A percentile compares a stretch with the other conserved stretches of the same genome.
Evolutionary conservation across 2,797 vertebrate species (phyloP).

Genomic region (Enteromius unitaeniatus): DNA sequence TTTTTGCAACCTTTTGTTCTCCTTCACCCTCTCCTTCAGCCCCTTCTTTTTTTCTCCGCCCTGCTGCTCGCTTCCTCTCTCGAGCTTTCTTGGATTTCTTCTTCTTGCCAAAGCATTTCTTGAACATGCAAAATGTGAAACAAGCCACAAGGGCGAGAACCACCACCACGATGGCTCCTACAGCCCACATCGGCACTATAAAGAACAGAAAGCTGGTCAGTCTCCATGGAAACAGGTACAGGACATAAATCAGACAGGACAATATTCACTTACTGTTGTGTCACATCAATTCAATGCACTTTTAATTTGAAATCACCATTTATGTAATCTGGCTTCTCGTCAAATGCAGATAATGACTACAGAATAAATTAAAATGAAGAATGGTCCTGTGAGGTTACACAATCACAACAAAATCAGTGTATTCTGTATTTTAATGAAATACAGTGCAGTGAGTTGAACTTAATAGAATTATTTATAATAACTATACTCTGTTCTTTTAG

Average conservation of each 20-base stretch:
- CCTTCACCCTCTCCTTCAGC: conserved; percentile 83
- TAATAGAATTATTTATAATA: neutral
- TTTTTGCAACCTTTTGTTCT: conserved; percentile 77
- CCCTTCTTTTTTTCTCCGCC: conserved; percentile 72
- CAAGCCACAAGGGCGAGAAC: conserved; percentile 81
- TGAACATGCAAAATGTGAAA: conserved; percentile 85
- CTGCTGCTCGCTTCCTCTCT: conserved; percentile 79
- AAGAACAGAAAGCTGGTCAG: conserved; percentile 33
- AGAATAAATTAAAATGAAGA: conserved; percentile 14
- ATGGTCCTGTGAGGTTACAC: conserved; percentile 7
- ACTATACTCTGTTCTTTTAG: neutral
- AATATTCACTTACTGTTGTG: neutral
- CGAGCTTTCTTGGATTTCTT: conserved; percentile 87
- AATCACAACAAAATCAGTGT: neutral
- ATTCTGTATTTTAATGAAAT: neutral
- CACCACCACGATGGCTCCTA: conserved; percentile 84
- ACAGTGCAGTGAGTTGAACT: neutral
- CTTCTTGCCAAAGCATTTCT: conserved; percentile 85
- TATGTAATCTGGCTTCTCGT: neutral
- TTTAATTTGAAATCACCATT: neutral
- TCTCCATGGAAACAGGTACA: conserved; percentile 34
- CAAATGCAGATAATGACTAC: conserved; percentile 11
- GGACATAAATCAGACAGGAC: conserved; percentile 17
- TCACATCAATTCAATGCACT: conserved; percentile 4
- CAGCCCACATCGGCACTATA: conserved; percentile 87